These are phyloP conservation scores for Eurytoma californica DNA, from an alignment of 2,888 invertebrate species.

Conservation along the genomic window DNA sequence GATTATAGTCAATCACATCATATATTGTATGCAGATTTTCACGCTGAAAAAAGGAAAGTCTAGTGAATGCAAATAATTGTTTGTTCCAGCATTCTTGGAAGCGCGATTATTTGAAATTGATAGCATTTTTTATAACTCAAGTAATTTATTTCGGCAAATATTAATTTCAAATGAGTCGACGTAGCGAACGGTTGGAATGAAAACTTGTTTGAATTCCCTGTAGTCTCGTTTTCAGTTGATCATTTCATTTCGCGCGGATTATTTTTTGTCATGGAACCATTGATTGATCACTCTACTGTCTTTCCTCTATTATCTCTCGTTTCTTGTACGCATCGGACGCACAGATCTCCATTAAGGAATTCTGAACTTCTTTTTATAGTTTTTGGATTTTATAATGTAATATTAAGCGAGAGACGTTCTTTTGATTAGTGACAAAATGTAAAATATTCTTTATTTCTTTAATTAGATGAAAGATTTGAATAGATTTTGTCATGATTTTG, in stretches of 20 bases:
- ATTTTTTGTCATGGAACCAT: not conserved
- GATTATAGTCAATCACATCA: constrained; percentile 52
- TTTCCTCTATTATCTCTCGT: constrained; percentile 34
- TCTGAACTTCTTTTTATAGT: constrained; percentile 3
- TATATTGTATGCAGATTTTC: constrained; percentile 4
- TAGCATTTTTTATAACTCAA: not conserved
- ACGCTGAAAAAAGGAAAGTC: constrained; percentile 1
- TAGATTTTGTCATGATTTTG: not conserved
- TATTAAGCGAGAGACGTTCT: not conserved
- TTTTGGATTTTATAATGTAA: constrained; percentile 19
- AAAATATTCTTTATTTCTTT: constrained; percentile 6
- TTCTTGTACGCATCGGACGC: constrained; percentile 49
- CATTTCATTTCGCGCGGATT: constrained; percentile 35
- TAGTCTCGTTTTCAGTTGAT: constrained; percentile 14
- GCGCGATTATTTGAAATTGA: not conserved
- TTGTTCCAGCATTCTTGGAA: not conserved
- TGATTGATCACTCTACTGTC: constrained; percentile 21
- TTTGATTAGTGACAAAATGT: constrained; percentile 3
- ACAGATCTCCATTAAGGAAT: constrained; percentile 9
- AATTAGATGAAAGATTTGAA: not conserved
- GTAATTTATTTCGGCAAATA: no score
- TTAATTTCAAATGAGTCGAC: no score
- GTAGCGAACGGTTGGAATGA: not conserved
- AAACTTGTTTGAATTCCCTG: constrained; percentile 7
- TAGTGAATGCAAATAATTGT: constrained; percentile 5